Evolutionary conservation across 2,888 invertebrate genomes (phyloP).

Genomic region (Poecilus cupreus): DNA sequence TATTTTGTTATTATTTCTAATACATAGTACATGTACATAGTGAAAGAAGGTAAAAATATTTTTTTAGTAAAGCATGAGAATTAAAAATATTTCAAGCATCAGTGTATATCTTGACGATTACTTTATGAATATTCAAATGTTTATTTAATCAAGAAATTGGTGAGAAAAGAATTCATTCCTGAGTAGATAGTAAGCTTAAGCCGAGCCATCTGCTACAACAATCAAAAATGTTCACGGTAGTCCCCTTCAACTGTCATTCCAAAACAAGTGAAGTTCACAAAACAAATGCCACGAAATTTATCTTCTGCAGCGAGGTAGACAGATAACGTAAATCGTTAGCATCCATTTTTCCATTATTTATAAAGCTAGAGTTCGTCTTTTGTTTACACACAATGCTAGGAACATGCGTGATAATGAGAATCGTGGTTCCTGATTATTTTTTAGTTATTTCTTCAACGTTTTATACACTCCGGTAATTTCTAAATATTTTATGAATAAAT

Average conservation of each 20-base stretch:
- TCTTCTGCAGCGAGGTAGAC: background rate
- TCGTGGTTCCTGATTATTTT: constrained; percentile 37
- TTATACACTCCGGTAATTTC: constrained; percentile 36
- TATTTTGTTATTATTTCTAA: too few relatives aligned
- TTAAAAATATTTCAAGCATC: too few relatives aligned
- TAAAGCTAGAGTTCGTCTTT: constrained; percentile 8
- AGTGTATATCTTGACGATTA: too few relatives aligned
- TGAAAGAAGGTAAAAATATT: too few relatives aligned
- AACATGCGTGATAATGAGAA: constrained; percentile 42
- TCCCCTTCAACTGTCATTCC: constrained; percentile 23
- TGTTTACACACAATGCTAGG: constrained; percentile 42
- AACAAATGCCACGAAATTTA: constrained; percentile 32
- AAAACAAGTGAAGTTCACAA: constrained; percentile 1
- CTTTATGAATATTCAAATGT: background rate
- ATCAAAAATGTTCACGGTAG: constrained; percentile 9
- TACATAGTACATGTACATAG: too few relatives aligned
- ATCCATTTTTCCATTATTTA: constrained; percentile 31
- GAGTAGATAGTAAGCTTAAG: background rate
- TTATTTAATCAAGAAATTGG: background rate
- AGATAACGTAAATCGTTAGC: constrained; percentile 31
- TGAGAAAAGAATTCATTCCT: background rate
- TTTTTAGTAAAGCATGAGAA: too few relatives aligned
- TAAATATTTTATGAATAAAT: constrained; percentile 46
- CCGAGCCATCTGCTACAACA: background rate
- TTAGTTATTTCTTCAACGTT: constrained; percentile 25